Evolutionary conservation across 2,888 invertebrate species (phyloP), one percentile per base, ranked within the genome.

Genomic region (Coelinius sp.): DNA sequence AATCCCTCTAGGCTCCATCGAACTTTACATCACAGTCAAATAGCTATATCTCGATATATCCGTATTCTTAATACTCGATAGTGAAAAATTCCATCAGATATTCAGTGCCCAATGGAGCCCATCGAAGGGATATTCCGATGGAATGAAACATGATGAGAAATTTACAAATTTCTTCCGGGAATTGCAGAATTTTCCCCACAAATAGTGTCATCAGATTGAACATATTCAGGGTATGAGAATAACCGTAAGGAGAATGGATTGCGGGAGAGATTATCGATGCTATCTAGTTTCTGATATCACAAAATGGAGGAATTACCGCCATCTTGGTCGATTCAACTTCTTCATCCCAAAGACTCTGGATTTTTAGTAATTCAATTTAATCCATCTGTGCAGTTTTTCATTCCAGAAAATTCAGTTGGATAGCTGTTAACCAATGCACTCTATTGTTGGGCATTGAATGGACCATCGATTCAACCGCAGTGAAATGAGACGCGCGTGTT

Each of bases 381-480:
- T 20, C 10, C 46, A 20, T 49, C 46, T 49, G 5, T 49, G 20
- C 17, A 20, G 1, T 49, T 20, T 49, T 20, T 49, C 46, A 17
- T n/a, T 8, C 20, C 46, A 20, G 46, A 49, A 49, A 17, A 49
- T 49, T 14, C 46, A 49, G 46, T 20, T 14, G 46, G 44, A 4
- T 49, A 14, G 17, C 20, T 59, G 35, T 59, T 59, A 59, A 17
- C 59, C 59, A 20, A 59, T 59, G 31, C 59, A 59, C 35, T 35
- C 14, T 31, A 59, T 59, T 59, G 59, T 59, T 59, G 31, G 35
- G 20, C n/a, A 20, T 59, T 59, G 20, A 59, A 59, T 59, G 59
- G 59, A 10, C 17, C 31, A 59, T 59, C 59, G 31, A 59, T 59
- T 59, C 20, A 8, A 14, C 59, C 6, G 59, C 6, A 31, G 59